These are phyloP conservation scores for Arvicola amphibius DNA, from an alignment of 2,797 vertebrate species.

Conservation along the genomic window DNA sequence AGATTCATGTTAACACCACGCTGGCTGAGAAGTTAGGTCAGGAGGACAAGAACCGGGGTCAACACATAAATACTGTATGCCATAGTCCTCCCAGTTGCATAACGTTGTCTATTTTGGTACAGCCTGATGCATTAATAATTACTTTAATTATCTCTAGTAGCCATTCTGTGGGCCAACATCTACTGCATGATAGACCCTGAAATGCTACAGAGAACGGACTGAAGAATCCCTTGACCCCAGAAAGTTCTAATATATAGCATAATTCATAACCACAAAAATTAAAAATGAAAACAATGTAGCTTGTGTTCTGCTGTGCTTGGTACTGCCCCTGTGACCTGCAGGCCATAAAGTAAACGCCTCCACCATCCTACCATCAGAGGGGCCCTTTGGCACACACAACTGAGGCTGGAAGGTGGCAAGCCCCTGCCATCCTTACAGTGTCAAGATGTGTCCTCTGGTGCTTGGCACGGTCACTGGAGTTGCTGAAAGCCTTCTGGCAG, in stretches of 20 bases:
- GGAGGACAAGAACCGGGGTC: neutral
- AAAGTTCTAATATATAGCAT: slow-evolving; percentile 30
- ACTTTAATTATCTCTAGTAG: neutral
- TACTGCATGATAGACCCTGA: neutral
- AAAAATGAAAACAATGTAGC: neutral
- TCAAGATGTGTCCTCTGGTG: slow-evolving; percentile 98
- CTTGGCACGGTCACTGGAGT: slow-evolving; percentile 98
- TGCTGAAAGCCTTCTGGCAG: slow-evolving; percentile 98
- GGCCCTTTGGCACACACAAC: slow-evolving; percentile 18
- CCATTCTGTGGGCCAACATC: neutral
- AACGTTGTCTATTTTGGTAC: neutral
- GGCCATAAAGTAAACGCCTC: slow-evolving; percentile 32
- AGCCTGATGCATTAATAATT: neutral
- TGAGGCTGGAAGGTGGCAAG: neutral
- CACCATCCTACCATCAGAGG: neutral
- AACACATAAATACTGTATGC: neutral
- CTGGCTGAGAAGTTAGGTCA: neutral
- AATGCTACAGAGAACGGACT: neutral
- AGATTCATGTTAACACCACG: slow-evolving; percentile 14
- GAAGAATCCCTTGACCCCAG: neutral
- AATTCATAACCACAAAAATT: slow-evolving; percentile 15
- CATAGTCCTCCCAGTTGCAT: neutral
- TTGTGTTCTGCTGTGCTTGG: slow-evolving; percentile 14
- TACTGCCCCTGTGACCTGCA: neutral
- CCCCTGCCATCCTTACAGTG: slow-evolving; percentile 91